A percentile compares a stretch with the other conserved stretches of the same genome.
Conservation (phyloP, 64 coral and sea anemone species). For the Anthopleura sola region DNA sequence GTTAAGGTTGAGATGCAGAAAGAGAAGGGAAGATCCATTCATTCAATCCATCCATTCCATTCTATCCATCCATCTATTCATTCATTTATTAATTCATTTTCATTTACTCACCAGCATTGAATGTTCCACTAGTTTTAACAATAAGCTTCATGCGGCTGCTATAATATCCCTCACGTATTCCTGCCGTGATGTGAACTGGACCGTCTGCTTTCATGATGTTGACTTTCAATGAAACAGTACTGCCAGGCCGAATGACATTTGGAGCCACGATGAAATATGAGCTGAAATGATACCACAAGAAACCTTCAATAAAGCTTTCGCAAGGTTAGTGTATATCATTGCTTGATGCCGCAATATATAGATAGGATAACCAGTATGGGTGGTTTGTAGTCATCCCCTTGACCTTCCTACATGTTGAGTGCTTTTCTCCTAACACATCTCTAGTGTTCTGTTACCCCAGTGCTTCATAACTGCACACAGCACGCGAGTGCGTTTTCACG, state of each 20-base stretch:
- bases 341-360: too few species aligned
- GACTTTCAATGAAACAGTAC: not conserved
- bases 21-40: not conserved
- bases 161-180: not conserved
- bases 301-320: not conserved
- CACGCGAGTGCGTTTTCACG: too few species aligned
- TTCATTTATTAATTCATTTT: too few species aligned
- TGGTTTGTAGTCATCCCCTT: too few species aligned
- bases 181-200: constrained; percentile 2
- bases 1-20: not conserved
- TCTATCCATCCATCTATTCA: too few species aligned
- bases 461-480: too few species aligned
- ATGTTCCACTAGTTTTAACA: not conserved
- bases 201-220: not conserved
- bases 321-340: not conserved
- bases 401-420: too few species aligned
- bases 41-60: too few species aligned
- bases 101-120: not conserved
- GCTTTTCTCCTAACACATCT: too few species aligned
- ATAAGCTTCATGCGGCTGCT: not conserved
- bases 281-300: not conserved
- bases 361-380: too few species aligned
- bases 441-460: too few species aligned
- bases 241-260: not conserved
- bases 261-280: not conserved